Evolutionary conservation across 2,888 invertebrate species (phyloP), one percentile per base, ranked within the genome.

Genomic region (Pollenia labialis): DNA sequence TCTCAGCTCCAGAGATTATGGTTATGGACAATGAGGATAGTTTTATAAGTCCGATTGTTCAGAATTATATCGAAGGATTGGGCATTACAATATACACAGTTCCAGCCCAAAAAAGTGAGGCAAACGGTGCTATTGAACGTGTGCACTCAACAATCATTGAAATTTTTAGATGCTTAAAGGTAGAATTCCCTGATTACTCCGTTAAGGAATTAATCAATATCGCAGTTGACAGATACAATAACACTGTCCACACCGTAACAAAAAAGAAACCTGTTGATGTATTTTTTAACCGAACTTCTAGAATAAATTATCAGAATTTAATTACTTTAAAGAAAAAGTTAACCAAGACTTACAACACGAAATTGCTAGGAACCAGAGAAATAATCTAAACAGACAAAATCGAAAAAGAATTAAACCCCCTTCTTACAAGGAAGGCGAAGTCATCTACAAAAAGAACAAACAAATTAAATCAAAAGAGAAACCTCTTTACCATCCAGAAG

Each of bases 151-250:
- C 88, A 6, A 50, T 88, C 12, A 48, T 86, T 1, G 87, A 87
- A 62, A 62, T 42, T n/a, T 62, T 16, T 18, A 42, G 87, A 40
- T 88, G 88, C 18, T 75, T 88, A 9, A 80, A 82, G 14, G 56
- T 18, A 7, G 82, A 88, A 72, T 48, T 48, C 48, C 68, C 68
- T 40, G 50, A n/a, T 18, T 52, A 75, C 14, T 54, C 60, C 1
- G 48, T 68, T 46, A 85, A 52, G 14, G 81, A 82, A 72, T 11
- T 81, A 12, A 11, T 87, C 7, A 32, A 62, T n/a, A 71, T 81
- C n/a, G 48, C 86, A 11, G 85, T 86, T 2, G 88, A 88, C 23
- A 60, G 88, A 9, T 89, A 89, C 16, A 89, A 88, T 52, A 88
- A 83, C 66, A 64, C 85, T 0, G 32, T 88, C 11, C 85, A 88